A percentile compares a stretch with the other conserved stretches of the same genome.
These are phyloP conservation scores for Motacilla tschutschensis DNA, from an alignment of 2,113 vertebrate genomes.

Conservation along the genomic window DNA sequence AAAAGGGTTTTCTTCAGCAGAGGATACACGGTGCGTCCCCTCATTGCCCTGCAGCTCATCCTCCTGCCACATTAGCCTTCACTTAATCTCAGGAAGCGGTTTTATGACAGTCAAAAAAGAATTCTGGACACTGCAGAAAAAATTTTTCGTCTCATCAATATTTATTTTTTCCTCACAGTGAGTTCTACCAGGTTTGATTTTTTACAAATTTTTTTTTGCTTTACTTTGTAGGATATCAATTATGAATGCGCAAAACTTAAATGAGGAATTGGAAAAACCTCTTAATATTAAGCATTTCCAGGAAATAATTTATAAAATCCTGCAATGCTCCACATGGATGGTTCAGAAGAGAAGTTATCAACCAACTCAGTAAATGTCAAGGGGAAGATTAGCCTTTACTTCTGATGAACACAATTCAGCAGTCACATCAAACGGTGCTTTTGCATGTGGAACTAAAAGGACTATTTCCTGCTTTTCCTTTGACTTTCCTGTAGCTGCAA, in stretches of 20 bases:
- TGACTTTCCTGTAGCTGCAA: neutral
- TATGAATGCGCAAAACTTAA: neutral
- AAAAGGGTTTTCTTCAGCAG: neutral
- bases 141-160: neutral
- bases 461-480: neutral
- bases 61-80: neutral
- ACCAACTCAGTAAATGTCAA: neutral
- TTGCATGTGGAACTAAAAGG: neutral
- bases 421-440: neutral
- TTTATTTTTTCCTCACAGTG: neutral
- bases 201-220: neutral
- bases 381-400: slow-evolving; percentile 27
- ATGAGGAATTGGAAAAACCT: neutral
- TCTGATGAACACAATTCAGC: slow-evolving; percentile 10
- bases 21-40: neutral
- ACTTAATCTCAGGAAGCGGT: neutral
- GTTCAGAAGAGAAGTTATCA: slow-evolving; percentile 18
- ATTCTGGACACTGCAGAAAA: neutral
- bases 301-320: slow-evolving; percentile 1
- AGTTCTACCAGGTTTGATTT: neutral
- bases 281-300: neutral
- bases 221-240: neutral
- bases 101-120: neutral
- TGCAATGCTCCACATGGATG: neutral
- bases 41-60: neutral